Base-by-base conservation (phyloP, 2,113 vertebrate genomes). In the Chrysochloris asiatica region DNA sequence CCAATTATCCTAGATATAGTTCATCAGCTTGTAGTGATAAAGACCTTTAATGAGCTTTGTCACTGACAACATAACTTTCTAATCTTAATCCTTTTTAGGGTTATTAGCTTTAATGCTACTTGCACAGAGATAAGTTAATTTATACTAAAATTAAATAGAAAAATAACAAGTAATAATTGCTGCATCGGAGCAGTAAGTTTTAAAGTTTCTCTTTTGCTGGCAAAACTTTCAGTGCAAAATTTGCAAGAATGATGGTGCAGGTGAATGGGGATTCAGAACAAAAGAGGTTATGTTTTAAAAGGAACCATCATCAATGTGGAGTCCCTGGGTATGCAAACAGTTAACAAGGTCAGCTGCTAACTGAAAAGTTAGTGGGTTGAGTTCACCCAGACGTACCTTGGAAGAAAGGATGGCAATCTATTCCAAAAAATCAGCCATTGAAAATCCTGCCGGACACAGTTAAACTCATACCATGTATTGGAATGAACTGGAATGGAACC, bases 21-120 rank as follows among this genome's bases (percentile, higher is more conserved):
- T 98, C 97, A 96, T 94, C 83, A 95, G 86, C 95, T 95, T 82
- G 65, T 67, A 65, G 65, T 85, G 95, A 97, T 95, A 97, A 97
- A 97, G 97, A 93, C 92, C 47, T 19, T 96, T 97, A 97, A 97
- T 96, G 95, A 97, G 97, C 94, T 97, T 96, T 95, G 84, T 93
- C 96, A 95, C 73, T 95, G 95, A 97, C 94, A 97, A 95, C 90
- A 92, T 97, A 97, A 91, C 95, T 97, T 97, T 96, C 93, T 96
- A 97, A 97, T 97, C 96, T 97, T 97, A 96, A 97, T 97, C 96
- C 79, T 93, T 97, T 97, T 97, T 97, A 97, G 94, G 87, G 97
- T 97, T 98, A 97, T 97, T 98, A 97, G 93, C 89, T 97, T 97
- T 97, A 97, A 97, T 96, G 73, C 50, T 85, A 93, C 79, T 95